These are phyloP conservation scores for Drosophila mojavensis DNA, from an alignment of 1,140 invertebrate species.

Conservation along the genomic window DNA sequence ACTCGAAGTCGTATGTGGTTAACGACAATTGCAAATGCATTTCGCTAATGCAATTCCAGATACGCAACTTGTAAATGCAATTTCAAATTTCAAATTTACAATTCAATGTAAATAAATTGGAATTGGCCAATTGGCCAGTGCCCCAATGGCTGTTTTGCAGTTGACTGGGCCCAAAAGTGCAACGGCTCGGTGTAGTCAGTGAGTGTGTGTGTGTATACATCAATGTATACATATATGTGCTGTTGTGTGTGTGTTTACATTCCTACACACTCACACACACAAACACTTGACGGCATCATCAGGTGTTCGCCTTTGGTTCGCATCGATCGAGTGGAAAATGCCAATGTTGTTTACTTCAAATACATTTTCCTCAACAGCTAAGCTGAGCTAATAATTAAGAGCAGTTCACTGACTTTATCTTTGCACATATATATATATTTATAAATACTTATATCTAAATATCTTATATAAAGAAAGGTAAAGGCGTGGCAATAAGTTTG, in stretches of 20 bases:
- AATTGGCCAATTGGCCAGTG: constrained; percentile 35
- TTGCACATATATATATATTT: neutral
- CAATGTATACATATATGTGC: constrained; percentile 13
- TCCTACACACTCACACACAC: neutral
- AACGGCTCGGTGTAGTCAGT: neutral
- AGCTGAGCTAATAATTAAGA: constrained; percentile 35
- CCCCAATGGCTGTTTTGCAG: constrained; percentile 21
- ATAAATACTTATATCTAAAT: neutral
- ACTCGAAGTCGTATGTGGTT: constrained; percentile 13
- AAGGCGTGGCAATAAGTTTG: constrained; percentile 29
- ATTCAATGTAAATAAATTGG: constrained; percentile 31
- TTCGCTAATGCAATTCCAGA: constrained; percentile 23
- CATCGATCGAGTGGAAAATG: constrained; percentile 47
- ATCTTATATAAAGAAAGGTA: constrained; percentile 7
- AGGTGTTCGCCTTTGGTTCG: constrained; percentile 44
- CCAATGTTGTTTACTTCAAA: constrained; percentile 35
- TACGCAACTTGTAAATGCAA: constrained; percentile 32
- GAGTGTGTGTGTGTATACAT: constrained; percentile 9
- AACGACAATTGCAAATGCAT: constrained; percentile 25
- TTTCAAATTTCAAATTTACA: constrained; percentile 24
- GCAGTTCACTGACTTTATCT: constrained; percentile 46
- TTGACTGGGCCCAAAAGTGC: constrained; percentile 27
- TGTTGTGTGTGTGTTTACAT: constrained; percentile 12
- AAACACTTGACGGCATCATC: constrained; percentile 14
- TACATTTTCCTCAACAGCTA: constrained; percentile 3